Evolutionary conservation across 2,888 invertebrate genomes (phyloP).

Genomic region (Acholoe squamosa): DNA sequence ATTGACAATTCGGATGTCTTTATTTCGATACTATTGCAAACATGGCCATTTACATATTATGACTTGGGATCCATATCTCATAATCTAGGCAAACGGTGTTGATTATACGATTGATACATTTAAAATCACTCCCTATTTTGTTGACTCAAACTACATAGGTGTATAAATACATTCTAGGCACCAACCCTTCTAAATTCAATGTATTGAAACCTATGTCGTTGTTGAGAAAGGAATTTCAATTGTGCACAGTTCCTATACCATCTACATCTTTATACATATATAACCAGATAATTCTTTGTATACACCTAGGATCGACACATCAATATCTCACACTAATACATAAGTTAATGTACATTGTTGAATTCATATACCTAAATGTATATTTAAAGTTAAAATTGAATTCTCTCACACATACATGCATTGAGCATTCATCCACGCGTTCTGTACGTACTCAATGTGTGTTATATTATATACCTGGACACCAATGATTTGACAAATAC

Average conservation of each 20-base stretch:
- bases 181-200: neutral
- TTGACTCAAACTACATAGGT: conserved; percentile 23
- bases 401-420: conserved; percentile 11
- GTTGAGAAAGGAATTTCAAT: neutral
- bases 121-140: neutral
- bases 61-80: neutral
- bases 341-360: conserved; percentile 46
- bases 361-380: neutral
- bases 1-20: neutral
- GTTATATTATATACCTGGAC: neutral
- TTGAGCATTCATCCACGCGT: neutral
- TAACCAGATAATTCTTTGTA: neutral
- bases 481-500: conserved; percentile 38
- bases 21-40: neutral
- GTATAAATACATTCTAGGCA: conserved; percentile 16
- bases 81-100: conserved; percentile 1
- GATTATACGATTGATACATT: neutral
- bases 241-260: conserved; percentile 20
- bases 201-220: neutral
- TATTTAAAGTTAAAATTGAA: conserved; percentile 5
- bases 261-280: neutral
- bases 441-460: neutral
- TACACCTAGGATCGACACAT: conserved; percentile 16
- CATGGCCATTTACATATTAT: neutral
- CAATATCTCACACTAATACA: neutral